Conservation (phyloP, 2,113 vertebrate species). For the Bungarus multicinctus region DNA sequence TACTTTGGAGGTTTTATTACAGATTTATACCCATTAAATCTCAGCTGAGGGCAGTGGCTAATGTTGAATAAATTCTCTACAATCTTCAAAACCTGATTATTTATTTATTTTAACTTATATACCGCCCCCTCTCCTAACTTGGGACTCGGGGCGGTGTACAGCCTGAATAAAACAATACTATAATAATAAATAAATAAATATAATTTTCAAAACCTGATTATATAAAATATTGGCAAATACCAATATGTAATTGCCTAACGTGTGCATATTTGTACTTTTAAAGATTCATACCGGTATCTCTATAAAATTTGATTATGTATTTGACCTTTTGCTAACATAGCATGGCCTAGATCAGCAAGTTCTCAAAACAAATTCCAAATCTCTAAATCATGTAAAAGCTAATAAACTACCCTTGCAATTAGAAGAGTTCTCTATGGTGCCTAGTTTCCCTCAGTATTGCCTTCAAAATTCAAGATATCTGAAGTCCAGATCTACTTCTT, state of each 20-base stretch:
- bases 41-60: background rate
- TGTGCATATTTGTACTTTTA: background rate
- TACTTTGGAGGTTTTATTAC: background rate
- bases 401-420: background rate
- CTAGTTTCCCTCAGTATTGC: background rate
- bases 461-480: too few relatives aligned
- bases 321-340: background rate
- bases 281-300: background rate
- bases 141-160: too few relatives aligned
- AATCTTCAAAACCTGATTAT: background rate
- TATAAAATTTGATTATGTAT: background rate
- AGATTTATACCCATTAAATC: background rate
- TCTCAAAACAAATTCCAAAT: background rate
- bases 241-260: background rate
- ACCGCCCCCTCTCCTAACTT: too few relatives aligned
- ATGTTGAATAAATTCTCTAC: background rate
- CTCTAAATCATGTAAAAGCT: background rate
- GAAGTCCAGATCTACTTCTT: background rate
- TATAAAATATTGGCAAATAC: background rate
- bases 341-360: background rate
- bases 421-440: background rate
- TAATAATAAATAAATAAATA: too few relatives aligned
- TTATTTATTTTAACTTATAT: too few relatives aligned
- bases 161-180: too few relatives aligned
- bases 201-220: background rate